Evolutionary conservation across 1,140 invertebrate species (phyloP).

Genomic region (Magallana angulata): DNA sequence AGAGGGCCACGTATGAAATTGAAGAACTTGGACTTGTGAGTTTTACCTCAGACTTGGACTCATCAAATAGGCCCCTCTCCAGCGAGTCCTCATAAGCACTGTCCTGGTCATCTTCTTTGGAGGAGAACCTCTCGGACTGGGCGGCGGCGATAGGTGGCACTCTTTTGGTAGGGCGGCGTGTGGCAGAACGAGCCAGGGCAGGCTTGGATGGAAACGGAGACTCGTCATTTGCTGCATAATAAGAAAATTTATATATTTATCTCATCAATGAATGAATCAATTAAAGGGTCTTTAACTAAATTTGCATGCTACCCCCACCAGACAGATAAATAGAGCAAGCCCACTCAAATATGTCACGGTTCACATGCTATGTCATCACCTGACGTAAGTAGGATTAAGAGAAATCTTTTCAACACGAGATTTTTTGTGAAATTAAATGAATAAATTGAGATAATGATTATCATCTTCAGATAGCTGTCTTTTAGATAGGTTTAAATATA

Average conservation of each 20-base stretch:
- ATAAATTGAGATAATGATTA: not conserved
- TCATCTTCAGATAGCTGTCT: not conserved
- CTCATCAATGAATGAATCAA: not conserved
- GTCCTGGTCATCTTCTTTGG: slow-evolving; percentile 70
- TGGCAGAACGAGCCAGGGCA: slow-evolving; percentile 73
- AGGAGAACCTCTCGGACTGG: slow-evolving; percentile 57
- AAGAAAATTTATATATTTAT: not conserved
- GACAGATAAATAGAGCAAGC: not conserved
- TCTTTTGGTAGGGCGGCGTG: slow-evolving; percentile 67
- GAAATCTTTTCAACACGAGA: not conserved
- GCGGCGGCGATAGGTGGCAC: slow-evolving; percentile 70
- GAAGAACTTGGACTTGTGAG: no score
- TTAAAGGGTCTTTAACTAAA: not conserved
- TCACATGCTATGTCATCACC: not conserved
- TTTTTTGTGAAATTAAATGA: not conserved
- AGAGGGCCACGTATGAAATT: no score
- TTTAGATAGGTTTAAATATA: not conserved
- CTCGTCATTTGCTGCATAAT: slow-evolving; percentile 68
- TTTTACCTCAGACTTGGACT: slow-evolving; percentile 65
- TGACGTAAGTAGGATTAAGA: not conserved
- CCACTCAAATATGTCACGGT: not conserved
- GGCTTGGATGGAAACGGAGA: slow-evolving; percentile 74
- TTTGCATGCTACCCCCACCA: not conserved
- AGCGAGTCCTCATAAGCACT: slow-evolving; percentile 73
- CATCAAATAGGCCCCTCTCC: slow-evolving; percentile 63